Evolutionary conservation across 2,797 vertebrate species (phyloP), one percentile per base, ranked within the genome.

Genomic region (Corythornis leucogaster): DNA sequence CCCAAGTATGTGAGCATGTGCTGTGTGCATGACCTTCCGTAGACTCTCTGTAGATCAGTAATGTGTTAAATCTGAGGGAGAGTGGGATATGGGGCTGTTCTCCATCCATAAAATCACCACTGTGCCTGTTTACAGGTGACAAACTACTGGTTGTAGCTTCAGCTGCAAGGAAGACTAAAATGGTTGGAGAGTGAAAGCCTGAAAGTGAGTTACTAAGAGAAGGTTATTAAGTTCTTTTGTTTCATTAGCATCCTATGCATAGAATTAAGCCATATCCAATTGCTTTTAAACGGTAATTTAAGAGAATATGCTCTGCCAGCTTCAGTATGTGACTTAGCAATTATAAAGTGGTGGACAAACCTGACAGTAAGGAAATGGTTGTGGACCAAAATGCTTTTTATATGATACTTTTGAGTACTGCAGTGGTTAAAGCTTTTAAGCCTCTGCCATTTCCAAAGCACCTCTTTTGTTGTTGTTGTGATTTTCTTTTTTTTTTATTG

Each of bases 361-460:
- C 45, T 63, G 30, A 45, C 46, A 6, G 30, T 8, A 16, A 19
- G 35, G 45, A 63, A 70, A 58, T 25, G 26, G 64, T n/a, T 20
- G 10, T 51, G 51, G 33, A 25, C 63, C 57, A 46, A 55, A 67
- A n/a, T 14, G 35, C 6, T 77, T 57, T 46, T 58, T 53, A 38
- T 46, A 2, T 9, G 3, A 0, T 50, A 6, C 14, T 62, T n/a
- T 3, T 3, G 6, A 50, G 38, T 45, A 9, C 26, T 66, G 30
- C 38, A 30, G 28, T 24, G 12, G 11, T 75, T 75, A 61, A 71
- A 69, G 21, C 68, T 63, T 62, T 33, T 58, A 33, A 40, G 54
- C 28, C 38, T 57, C 55, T 57, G 33, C 58, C 20, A 10, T 16
- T n/a, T 35, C 45, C 30, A 63, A 30, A 62, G 31, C 46, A 38